Evolutionary conservation across 2,797 vertebrate species (phyloP), one percentile per base, ranked within the genome.

Genomic region (Phoeniculus purpureus): DNA sequence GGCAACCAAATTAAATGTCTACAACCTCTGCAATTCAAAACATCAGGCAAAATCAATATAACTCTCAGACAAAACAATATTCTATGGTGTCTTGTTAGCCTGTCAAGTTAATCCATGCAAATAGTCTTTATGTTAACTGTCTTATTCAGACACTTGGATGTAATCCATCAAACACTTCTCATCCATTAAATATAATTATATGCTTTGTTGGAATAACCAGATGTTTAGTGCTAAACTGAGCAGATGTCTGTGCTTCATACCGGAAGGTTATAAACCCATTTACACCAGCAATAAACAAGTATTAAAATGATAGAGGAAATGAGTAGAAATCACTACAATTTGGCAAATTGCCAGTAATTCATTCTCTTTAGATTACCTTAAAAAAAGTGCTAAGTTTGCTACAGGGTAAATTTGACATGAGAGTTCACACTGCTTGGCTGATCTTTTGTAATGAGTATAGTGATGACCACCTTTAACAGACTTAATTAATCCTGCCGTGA

Each of bases 101-200:
- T 95, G 77, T 91, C 89, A 92, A 74, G 31, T 23, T 94, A 93
- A 96, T 94, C 76, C 72, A 78, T 92, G 83, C 68, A 95, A 93
- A 94, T 80, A 94, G 68, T 71, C 76, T 96, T 96, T 95, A 70
- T 84, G 76, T 86, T 96, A 97, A 94, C 81, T 89, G 84, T 96
- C 77, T 97, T 93, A 95, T 94, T 96, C 90, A 92, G 80, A 95
- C 77, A 91, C 71, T 96, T 97, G 95, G 91, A 95, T 96, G 81
- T 78, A 91, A 97, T 96, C 93, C 96, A 96, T 95, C 94, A 96
- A 94, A 96, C 81, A 95, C 91, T 97, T 96, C 90, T 97, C 93
- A 97, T 93, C 96, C 95, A 96, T 97, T 97, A 97, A 97, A 97
- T 97, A 93, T 96, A 97, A 97, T 97, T 95, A 96, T 95, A 92